phyloP scores from a whole-genome alignment of 92 coral and sea anemone genomes.

The Palythoa caribaeorum region DNA sequence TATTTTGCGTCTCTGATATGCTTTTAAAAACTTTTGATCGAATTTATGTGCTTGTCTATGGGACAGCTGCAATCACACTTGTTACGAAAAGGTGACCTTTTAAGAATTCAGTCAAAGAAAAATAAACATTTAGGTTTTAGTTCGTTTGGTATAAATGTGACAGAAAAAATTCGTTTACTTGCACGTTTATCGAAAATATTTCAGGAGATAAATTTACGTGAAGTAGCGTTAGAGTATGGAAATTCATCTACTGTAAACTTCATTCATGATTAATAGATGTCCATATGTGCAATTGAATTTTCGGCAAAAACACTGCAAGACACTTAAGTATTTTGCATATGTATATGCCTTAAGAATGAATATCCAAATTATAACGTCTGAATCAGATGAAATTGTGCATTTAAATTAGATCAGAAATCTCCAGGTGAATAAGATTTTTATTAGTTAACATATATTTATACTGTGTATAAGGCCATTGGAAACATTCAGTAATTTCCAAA shows the following conservation, averaged over 20 bases:
- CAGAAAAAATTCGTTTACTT: not conserved
- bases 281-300: constrained; percentile 20
- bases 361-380: not conserved
- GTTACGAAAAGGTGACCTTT: not conserved
- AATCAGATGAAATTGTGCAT: not conserved
- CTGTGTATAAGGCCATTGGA: too few relatives aligned
- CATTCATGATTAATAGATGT: constrained; percentile 49
- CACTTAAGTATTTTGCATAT: not conserved
- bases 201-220: not conserved
- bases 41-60: constrained; percentile 3
- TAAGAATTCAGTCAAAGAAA: not conserved
- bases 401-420: not conserved
- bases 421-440: not conserved
- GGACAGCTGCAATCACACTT: constrained; percentile 16
- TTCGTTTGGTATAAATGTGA: not conserved
- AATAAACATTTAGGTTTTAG: not conserved
- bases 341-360: not conserved
- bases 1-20: not conserved
- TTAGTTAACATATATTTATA: too few relatives aligned
- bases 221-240: constrained; percentile 41
- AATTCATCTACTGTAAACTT: constrained; percentile 24
- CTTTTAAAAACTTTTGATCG: not conserved
- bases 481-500: too few relatives aligned
- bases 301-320: not conserved
- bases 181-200: not conserved